Conservation (phyloP, 2,113 vertebrate species). For the Dasyurus viverrinus region DNA sequence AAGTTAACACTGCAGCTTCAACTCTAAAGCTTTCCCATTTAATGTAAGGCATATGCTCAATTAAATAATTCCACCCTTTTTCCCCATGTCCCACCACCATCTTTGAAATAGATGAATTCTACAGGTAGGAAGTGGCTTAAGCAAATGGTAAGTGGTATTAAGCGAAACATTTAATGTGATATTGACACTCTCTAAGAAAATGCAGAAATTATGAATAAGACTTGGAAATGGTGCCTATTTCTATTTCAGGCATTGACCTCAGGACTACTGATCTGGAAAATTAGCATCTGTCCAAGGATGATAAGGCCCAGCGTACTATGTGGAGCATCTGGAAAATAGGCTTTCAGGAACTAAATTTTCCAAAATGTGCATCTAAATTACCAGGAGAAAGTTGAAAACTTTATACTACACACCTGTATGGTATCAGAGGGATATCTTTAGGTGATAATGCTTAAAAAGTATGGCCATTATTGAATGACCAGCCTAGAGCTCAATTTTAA, state of each 20-base stretch:
- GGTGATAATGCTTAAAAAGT: neutral
- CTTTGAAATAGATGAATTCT: neutral
- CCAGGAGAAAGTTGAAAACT: neutral
- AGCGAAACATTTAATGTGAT: conserved; percentile 35
- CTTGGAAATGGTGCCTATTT: conserved; percentile 29
- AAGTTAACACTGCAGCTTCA: neutral
- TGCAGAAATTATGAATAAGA: conserved; percentile 49
- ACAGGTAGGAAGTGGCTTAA: neutral
- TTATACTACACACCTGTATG: neutral
- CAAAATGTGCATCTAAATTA: neutral
- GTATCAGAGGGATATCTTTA: conserved; percentile 31
- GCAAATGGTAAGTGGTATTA: neutral
- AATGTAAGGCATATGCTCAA: neutral
- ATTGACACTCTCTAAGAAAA: conserved; percentile 40
- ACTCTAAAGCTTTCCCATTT: neutral
- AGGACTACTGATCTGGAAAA: conserved; percentile 51
- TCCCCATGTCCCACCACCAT: neutral
- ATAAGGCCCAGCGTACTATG: conserved; percentile 9
- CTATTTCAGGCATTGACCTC: conserved; percentile 34
- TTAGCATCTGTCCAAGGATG: conserved; percentile 44
- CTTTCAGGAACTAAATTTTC: conserved; percentile 16
- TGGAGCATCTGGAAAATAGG: conserved; percentile 34
- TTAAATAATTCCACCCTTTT: conserved; percentile 8
- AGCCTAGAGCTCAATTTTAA: neutral
- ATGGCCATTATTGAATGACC: conserved; percentile 17